Conservation (phyloP, 2,888 invertebrate species). For the Mongoloraphidia duomilia region DNA sequence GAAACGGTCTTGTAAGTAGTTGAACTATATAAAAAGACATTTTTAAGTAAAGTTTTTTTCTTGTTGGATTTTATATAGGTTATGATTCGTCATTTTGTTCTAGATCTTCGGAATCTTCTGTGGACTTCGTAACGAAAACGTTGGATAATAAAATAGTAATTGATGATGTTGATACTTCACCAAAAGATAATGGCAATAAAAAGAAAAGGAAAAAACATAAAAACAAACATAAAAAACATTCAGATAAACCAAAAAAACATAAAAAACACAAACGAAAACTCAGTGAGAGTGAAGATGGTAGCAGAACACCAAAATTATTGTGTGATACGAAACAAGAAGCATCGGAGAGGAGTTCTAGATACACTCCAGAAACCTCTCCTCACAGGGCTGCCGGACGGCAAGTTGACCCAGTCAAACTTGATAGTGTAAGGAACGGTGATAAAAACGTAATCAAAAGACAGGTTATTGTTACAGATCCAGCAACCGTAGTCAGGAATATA, state of each 20-base stretch:
- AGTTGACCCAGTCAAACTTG: constrained; percentile 6
- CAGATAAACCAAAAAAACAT: constrained; percentile 44
- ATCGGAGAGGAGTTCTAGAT: constrained; percentile 28
- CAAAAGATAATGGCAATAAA: constrained; percentile 20
- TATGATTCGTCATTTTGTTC: not conserved
- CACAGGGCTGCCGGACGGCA: constrained; percentile 4
- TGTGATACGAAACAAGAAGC: constrained; percentile 20
- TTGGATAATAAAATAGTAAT: constrained; percentile 1
- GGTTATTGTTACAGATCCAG: constrained; percentile 21
- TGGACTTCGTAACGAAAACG: not conserved
- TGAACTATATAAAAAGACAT: too few species aligned
- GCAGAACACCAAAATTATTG: too few species aligned
- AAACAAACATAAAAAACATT: constrained; percentile 37
- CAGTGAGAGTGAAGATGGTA: constrained; percentile 22
- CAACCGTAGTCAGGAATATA: constrained; percentile 34
- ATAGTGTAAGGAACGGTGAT: not conserved
- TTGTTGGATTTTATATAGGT: too few species aligned
- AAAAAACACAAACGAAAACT: constrained; percentile 42
- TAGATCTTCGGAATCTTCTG: constrained; percentile 4
- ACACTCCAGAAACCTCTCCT: constrained; percentile 26
- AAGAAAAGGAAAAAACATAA: constrained; percentile 54
- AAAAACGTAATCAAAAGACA: constrained; percentile 12
- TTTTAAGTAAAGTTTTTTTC: too few species aligned
- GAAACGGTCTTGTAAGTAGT: too few species aligned
- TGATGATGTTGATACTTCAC: not conserved